Percentiles rank a stretch among this genome's conserved stretches.
Conservation (phyloP, 2,888 invertebrate genomes). For the Epirrita christyi region DNA sequence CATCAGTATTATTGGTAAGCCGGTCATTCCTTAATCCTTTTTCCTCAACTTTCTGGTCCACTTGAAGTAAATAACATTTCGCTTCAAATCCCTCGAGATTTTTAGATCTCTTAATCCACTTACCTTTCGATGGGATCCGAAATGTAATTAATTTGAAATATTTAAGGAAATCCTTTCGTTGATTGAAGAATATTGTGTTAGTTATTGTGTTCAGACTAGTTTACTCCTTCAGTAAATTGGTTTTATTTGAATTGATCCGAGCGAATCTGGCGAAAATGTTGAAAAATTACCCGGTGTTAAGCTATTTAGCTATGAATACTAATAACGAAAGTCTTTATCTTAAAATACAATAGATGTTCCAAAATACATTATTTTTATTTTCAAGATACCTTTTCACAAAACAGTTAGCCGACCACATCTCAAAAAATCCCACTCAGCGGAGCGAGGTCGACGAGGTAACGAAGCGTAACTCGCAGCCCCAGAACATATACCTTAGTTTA, state of each 20-base stretch:
- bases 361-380: neutral
- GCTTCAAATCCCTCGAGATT: constrained; percentile 71
- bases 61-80: constrained; percentile 77
- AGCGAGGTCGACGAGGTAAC: constrained; percentile 51
- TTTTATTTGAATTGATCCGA: constrained; percentile 3
- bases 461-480: constrained; percentile 60
- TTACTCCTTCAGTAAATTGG: constrained; percentile 26
- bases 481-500: constrained; percentile 44
- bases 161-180: constrained; percentile 41
- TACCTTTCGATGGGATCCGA: constrained; percentile 64
- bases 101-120: constrained; percentile 72
- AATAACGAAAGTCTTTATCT: no score
- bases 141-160: constrained; percentile 66
- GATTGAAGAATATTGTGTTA: constrained; percentile 18
- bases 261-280: no score
- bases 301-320: no score
- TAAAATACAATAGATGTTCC: neutral
- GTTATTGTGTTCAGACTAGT: constrained; percentile 7
- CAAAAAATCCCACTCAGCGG: constrained; percentile 46
- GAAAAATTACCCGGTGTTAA: no score
- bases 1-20: no score
- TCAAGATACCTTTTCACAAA: neutral
- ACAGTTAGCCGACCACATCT: constrained; percentile 18
- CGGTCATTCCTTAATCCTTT: neutral
- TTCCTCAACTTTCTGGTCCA: constrained; percentile 39